Percentiles rank a stretch among this genome's conserved stretches.
Evolutionary conservation across 2,888 invertebrate species (phyloP).

Genomic region (Isoperla grammatica): DNA sequence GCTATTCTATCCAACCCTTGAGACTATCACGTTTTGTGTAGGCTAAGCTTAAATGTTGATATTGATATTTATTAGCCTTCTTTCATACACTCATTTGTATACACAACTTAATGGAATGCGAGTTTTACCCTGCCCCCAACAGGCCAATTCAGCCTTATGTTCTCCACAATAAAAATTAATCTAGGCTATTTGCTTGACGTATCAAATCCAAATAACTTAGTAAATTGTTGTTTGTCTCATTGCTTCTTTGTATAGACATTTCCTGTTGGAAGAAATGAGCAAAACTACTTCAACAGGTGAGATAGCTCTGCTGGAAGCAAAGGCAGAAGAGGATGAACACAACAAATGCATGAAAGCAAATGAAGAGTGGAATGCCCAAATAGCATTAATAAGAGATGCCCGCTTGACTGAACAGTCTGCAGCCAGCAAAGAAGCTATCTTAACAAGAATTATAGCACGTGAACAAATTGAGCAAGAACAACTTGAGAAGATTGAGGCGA

Average conservation of each 20-base stretch:
- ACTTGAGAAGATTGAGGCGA: constrained; percentile 37
- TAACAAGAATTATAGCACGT: constrained; percentile 25
- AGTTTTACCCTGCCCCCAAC: no score
- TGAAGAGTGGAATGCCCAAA: constrained; percentile 63
- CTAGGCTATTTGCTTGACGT: no score
- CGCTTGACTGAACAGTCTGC: constrained; percentile 52
- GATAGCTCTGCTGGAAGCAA: background rate
- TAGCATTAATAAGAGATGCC: constrained; percentile 53
- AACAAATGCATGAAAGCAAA: constrained; percentile 55
- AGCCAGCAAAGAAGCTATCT: constrained; percentile 32
- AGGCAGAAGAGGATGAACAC: constrained; percentile 58
- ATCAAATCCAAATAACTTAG: no score
- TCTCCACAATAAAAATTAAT: no score
- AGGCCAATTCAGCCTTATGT: no score
- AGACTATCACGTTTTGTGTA: no score
- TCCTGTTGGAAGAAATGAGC: constrained; percentile 46
- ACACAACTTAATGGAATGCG: no score
- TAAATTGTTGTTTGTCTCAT: no score
- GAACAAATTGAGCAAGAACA: constrained; percentile 34
- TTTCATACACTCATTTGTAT: no score
- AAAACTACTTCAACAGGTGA: background rate
- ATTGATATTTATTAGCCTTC: no score
- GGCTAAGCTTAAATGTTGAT: no score
- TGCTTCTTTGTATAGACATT: constrained; percentile 46
- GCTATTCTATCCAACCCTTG: no score